Percentiles rank a stretch among this genome's conserved stretches.
phyloP scores from a whole-genome alignment of 2,888 invertebrate genomes.

The Rosalia funebris region DNA sequence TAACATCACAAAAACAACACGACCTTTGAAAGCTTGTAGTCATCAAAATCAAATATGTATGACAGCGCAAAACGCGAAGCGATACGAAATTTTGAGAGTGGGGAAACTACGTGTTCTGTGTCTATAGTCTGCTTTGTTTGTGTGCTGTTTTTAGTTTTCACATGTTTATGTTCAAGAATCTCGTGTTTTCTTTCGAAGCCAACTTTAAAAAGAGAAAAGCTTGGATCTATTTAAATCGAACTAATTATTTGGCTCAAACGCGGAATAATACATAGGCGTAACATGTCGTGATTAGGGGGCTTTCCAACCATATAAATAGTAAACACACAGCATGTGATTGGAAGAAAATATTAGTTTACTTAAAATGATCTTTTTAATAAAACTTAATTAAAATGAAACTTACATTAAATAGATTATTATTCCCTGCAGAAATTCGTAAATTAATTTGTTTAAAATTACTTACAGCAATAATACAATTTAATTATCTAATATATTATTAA shows the following conservation, averaged over 20 bases:
- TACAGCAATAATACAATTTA: no score
- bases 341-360: no score
- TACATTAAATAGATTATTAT: no score
- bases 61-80: constrained; percentile 1
- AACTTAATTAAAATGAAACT: no score
- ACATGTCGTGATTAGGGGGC: no score
- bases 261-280: no score
- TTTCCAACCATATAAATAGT: no score
- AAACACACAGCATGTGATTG: no score
- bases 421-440: no score
- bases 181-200: neutral
- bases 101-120: neutral
- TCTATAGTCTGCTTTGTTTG: neutral
- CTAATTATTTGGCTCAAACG: neutral
- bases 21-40: neutral
- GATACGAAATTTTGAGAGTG: constrained; percentile 1
- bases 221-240: neutral
- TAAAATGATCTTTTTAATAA: no score
- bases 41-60: constrained; percentile 1
- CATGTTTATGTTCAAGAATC: neutral
- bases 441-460: no score
- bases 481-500: no score
- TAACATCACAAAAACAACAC: neutral
- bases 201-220: constrained; percentile 1
- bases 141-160: neutral